Evolutionary conservation across 2,888 invertebrate species (phyloP), one percentile per base, ranked within the genome.

Genomic region (Schizaphis graminum): DNA sequence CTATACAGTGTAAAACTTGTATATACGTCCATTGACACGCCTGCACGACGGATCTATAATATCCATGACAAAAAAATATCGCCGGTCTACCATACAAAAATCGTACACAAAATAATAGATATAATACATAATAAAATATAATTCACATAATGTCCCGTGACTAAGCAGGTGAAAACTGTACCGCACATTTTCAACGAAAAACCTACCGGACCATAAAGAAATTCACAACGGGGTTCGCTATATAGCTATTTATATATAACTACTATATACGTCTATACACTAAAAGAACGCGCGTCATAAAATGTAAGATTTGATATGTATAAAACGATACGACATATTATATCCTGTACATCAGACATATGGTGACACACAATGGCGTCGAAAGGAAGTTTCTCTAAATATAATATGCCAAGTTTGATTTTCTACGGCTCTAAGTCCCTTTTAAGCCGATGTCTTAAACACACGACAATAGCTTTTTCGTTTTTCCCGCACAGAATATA

Each of bases 81-180:
- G 26, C 16, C 16, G n/a, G 44, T n/a, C 10, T 26, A 92, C 28
- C 21, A 47, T 41, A 91, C 44, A 88, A 92, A 49, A 90, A 84
- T 85, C 47, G 61, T 53, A 92, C 28, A 86, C 77, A 84, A 47
- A 93, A 57, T 77, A 35, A 77, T 77, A 77, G 24, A 35, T 61
- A 89, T 57, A 56, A 4, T n/a, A 28, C 24, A n/a, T 85, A 93
- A 86, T 90, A 85, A 86, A 89, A 90, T 35, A 84, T 84, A 93
- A 93, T 93, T 92, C 92, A 77, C 35, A 86, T 94, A 90, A 94
- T 94, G 86, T n/a, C 85, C 91, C 90, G 85, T 90, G 85, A 94
- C 93, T 86, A 86, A 85, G 67, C 93, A 91, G 91, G 94, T 94
- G 94, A 94, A 94, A 94, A 91, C 86, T 67, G 67, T 91, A 91